Evolutionary conservation across 2,113 vertebrate species (phyloP).

Genomic region (Zosterops pallidus): DNA sequence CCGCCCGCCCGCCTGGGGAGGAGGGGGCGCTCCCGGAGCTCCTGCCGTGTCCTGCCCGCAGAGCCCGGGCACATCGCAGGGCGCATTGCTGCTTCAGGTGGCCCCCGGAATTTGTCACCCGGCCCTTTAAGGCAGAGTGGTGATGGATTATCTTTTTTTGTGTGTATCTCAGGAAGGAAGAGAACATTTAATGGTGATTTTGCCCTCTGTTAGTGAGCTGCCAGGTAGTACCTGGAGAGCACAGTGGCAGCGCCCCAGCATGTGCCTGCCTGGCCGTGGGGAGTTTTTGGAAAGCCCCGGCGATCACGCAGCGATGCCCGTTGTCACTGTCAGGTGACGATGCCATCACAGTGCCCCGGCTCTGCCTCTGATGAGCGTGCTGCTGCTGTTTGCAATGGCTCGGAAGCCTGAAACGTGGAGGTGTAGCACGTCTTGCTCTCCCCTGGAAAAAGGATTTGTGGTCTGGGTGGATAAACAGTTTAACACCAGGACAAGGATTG

Average conservation of each 20-base stretch:
- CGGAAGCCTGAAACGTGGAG: neutral
- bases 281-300: neutral
- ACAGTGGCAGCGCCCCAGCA: neutral
- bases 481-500: neutral
- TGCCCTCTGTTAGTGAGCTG: neutral
- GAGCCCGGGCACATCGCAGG: neutral
- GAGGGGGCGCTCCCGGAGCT: neutral
- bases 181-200: accelerated
- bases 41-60: neutral
- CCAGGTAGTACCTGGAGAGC: neutral
- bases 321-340: neutral
- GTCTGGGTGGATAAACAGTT: neutral
- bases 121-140: neutral
- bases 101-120: neutral
- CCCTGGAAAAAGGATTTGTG: neutral
- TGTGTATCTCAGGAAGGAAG: neutral
- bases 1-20: neutral
- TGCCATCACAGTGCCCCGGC: neutral
- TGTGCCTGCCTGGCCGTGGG: neutral
- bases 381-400: neutral
- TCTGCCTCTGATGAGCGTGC: neutral
- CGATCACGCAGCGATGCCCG: neutral
- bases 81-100: neutral
- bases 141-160: neutral
- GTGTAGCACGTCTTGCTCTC: neutral